phyloP scores from a whole-genome alignment of 2,888 invertebrate genomes.

The Halictus quadricinctus region DNA sequence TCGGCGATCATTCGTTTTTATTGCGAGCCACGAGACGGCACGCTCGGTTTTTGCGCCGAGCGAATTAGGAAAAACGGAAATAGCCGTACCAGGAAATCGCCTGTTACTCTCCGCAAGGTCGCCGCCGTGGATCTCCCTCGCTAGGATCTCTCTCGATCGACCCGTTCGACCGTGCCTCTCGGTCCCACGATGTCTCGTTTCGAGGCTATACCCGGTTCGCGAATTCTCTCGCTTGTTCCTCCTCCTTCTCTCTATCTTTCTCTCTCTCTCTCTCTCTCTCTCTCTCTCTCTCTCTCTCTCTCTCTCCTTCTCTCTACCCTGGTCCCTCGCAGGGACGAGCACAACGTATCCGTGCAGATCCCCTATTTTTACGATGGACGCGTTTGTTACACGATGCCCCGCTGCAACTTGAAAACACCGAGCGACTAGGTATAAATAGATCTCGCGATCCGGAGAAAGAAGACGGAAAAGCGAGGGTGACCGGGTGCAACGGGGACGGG shows the following conservation, averaged over 20 bases:
- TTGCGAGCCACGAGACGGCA: slow-evolving; percentile 27
- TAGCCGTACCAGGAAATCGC: slow-evolving; percentile 50
- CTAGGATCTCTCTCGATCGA: slow-evolving; percentile 11
- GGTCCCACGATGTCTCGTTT: slow-evolving; percentile 13
- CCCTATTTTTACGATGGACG: slow-evolving; percentile 71
- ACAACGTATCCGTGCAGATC: slow-evolving; percentile 58
- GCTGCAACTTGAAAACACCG: slow-evolving; percentile 71
- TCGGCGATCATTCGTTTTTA: slow-evolving; percentile 47
- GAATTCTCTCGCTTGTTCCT: slow-evolving; percentile 41
- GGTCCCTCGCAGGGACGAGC: slow-evolving; percentile 28
- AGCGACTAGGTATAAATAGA: slow-evolving; percentile 70
- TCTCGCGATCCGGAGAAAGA: slow-evolving; percentile 49
- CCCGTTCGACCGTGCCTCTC: neutral
- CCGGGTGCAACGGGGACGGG: slow-evolving; percentile 1
- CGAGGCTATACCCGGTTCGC: slow-evolving; percentile 35
- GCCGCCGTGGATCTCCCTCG: slow-evolving; percentile 21
- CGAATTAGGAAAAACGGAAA: slow-evolving; percentile 54
- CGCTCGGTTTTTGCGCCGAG: slow-evolving; percentile 16
- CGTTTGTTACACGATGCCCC: slow-evolving; percentile 69
- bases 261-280: neutral
- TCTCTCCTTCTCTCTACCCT: neutral
- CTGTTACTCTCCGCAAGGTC: slow-evolving; percentile 41
- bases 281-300: neutral
- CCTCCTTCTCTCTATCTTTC: neutral
- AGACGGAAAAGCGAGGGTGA: slow-evolving; percentile 21